Base-by-base conservation (phyloP, 2,797 vertebrate genomes). In the Phrynocephalus vlangalii region DNA sequence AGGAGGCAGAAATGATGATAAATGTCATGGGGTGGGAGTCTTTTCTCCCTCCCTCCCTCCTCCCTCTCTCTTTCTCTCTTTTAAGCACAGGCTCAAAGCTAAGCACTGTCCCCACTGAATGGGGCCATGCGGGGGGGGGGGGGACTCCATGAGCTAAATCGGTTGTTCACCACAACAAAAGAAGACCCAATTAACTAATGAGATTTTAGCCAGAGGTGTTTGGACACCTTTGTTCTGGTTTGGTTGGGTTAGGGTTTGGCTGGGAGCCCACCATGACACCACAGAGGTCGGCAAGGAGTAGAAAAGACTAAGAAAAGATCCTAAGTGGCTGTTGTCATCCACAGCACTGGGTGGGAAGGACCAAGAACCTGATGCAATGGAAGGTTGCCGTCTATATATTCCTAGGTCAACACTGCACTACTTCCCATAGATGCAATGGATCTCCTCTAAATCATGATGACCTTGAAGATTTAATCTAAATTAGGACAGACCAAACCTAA, bases 1-100 rank as follows among this genome's bases (percentile, higher is more conserved):
- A 68, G 68, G 87, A 96, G 92, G 93, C 92, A 93, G 91, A 89
- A 95, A 91, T 0, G 66, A 95, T 95, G 94, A 96, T 91, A 91
- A 95, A 95, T 95, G 90, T 84, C 86, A 63, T 70, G 15, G 91
- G 92, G 90, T 91, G 6, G 13, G 4, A 28, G 5, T 87, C 44
- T 83, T 30, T 18, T 30, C 48, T 67, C 66, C 6, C 33, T 44
- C 22, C 5, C 71, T 33, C n/a, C 3, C 9, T 7, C 50, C 50
- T 5, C 50, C 50, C 50, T 8, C 28, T n/a, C 44, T 63, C 60
- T 6, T 8, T 30, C 30, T 30, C 16, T 70, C 52, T 52, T 20
- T 10, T 10, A 28, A 56, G 30, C 1, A 44, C 50, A 63, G 33
- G 33, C 28, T 26, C 26, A 22, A 13, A 18, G 6, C 50, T 63